phyloP scores from a whole-genome alignment of 2,888 invertebrate genomes.

The Drosophila nr. perissopoda region DNA sequence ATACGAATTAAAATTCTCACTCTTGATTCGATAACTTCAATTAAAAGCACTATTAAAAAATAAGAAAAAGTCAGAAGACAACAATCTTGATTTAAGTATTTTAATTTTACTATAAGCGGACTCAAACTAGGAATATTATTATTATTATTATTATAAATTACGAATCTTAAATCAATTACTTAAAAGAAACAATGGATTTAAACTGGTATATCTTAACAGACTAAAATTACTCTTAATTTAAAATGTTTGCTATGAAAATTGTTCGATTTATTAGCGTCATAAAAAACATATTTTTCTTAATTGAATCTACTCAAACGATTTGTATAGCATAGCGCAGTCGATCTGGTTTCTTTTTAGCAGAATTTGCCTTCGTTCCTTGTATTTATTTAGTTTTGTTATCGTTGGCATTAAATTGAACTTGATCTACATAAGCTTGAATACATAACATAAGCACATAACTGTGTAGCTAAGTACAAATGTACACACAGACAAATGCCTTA shows the following conservation, averaged over 20 bases:
- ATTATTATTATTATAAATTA: not conserved
- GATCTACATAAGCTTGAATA: constrained; percentile 51
- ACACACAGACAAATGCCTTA: constrained; percentile 32
- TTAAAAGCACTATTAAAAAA: not conserved
- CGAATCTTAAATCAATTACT: too few species aligned
- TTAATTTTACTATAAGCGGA: not conserved
- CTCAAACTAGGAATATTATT: not conserved
- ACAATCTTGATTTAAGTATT: not conserved
- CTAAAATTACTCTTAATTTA: not conserved
- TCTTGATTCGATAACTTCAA: not conserved
- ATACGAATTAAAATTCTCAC: not conserved
- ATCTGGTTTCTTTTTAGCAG: not conserved
- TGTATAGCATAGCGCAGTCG: constrained; percentile 24
- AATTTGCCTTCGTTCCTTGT: constrained; percentile 23
- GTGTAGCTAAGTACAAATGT: constrained; percentile 14
- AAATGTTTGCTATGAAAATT: not conserved
- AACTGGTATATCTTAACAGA: too few species aligned
- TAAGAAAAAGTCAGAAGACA: not conserved
- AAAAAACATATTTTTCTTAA: not conserved
- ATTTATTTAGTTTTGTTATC: constrained; percentile 59
- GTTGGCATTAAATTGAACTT: constrained; percentile 58
- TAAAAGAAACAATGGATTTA: too few species aligned
- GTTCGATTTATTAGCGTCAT: too few species aligned
- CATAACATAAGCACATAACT: not conserved
- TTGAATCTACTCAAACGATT: not conserved